Percentiles rank a stretch among this genome's conserved stretches.
Evolutionary conservation across 2,888 invertebrate species (phyloP).

Genomic region (Meiosimyza decipiens): DNA sequence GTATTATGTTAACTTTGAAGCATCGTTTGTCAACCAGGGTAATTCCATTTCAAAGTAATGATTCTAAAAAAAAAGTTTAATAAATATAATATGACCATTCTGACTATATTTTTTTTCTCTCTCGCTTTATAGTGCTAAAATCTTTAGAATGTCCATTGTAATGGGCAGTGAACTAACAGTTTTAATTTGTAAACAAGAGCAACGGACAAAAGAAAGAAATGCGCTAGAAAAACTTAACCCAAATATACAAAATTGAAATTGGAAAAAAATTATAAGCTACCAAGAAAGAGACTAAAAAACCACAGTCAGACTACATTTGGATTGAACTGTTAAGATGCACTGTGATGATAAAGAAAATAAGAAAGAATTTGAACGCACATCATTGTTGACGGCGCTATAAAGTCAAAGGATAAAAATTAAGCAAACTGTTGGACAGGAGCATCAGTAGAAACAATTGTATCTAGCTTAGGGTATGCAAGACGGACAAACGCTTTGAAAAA

Average conservation of each 20-base stretch:
- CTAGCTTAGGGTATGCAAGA: background rate
- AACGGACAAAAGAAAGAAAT: background rate
- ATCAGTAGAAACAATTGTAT: conserved; percentile 9
- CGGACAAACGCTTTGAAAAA: conserved; percentile 12
- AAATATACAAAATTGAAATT: conserved; percentile 21
- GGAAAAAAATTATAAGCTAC: background rate
- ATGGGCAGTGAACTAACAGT: background rate
- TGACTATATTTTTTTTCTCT: too few species aligned
- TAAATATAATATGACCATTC: too few species aligned
- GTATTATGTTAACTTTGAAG: too few species aligned
- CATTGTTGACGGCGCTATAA: conserved; percentile 30
- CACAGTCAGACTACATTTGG: too few species aligned
- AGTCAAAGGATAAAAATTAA: conserved; percentile 38
- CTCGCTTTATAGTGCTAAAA: too few species aligned
- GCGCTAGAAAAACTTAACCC: conserved; percentile 30
- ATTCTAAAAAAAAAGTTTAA: too few species aligned
- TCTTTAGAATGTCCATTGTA: too few species aligned
- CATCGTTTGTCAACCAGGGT: too few species aligned
- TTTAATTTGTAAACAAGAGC: background rate
- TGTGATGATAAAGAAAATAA: background rate
- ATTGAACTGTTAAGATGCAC: too few species aligned
- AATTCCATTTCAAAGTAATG: too few species aligned
- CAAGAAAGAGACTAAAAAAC: too few species aligned
- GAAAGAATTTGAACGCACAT: background rate
- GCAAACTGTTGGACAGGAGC: conserved; percentile 14